These are phyloP conservation scores for Agrilus planipennis DNA, from an alignment of 1,140 invertebrate species.

Conservation along the genomic window DNA sequence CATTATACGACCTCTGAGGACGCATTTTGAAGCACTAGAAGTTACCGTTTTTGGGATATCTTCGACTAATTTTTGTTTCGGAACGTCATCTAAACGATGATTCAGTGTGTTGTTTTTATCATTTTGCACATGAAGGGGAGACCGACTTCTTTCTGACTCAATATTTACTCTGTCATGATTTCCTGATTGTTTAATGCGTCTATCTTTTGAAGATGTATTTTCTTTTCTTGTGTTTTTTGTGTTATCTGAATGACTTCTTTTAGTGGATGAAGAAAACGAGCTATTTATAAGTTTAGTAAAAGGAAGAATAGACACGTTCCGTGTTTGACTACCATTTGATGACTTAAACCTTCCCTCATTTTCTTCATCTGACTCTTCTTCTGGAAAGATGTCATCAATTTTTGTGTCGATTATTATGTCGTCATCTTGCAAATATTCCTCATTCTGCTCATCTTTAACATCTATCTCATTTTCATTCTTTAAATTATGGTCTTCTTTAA, in stretches of 20 bases:
- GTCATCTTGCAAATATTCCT: not conserved
- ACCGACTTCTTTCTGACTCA: conserved; percentile 13
- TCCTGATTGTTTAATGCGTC: not conserved
- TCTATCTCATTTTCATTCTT: not conserved
- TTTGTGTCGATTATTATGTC: conserved; percentile 10
- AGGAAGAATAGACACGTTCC: too few species aligned
- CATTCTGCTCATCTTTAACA: not conserved
- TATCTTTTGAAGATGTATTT: too few species aligned
- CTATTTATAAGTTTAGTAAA: too few species aligned
- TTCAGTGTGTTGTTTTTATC: too few species aligned
- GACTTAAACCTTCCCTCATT: conserved; percentile 31
- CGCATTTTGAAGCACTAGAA: too few species aligned
- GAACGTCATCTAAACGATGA: too few species aligned
- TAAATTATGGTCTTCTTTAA: not conserved
- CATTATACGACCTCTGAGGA: too few species aligned
- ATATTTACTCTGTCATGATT: conserved; percentile 7
- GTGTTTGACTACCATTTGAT: too few species aligned
- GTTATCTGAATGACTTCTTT: not conserved
- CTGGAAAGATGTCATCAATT: conserved; percentile 28
- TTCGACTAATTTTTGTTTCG: too few species aligned
- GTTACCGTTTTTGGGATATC: too few species aligned
- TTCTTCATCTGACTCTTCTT: conserved; percentile 28
- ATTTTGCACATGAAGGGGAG: conserved; percentile 11
- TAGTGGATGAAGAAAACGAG: too few species aligned
- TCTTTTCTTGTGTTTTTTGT: too few species aligned